Base-by-base conservation (phyloP, 1,140 invertebrate species). In the Centruroides vittatus region DNA sequence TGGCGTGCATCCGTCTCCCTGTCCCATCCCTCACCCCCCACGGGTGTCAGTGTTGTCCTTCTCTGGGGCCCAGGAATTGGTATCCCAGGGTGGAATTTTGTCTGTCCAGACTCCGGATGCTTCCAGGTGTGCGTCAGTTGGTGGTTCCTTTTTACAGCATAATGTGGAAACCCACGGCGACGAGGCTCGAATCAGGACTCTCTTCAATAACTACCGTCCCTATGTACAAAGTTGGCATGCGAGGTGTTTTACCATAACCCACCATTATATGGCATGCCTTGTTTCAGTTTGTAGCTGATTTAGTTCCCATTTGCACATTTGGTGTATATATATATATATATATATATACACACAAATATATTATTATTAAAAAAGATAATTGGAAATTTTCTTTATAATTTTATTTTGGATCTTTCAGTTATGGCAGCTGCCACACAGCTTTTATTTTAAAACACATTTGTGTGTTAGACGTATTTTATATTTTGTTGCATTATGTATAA, bases 161-260 rank as follows among this genome's bases (percentile, higher is more conserved):
- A 6, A 41, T 8, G 41, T 41, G 41, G 41, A 62, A 51, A 58
- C 53, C 53, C 53, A 59, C 55, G 52, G 52, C 58, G 47, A 55
- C 55, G 56, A 56, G 56, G 59, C 58, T 62, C 59, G 61, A 57
- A 62, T 41, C 41, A 41, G 41, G 61, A 58, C 57, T 57, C 47
- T 62, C 57, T 59, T 55, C 56, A 58, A 59, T 62, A 57, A 59
- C 59, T 59, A 62, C 61, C 61, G 61, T 62, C 61, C 61, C 61
- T 62, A 41, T 62, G 61, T 62, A 59, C 61, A 62, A 58, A 62
- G 61, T 58, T 62, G 61, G 61, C 61, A 62, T 62, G 61, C 61
- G 61, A 53, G 59, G 63, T 61, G 57, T 64, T 57, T 65, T 62
- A 41, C 41, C 41, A 41, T 41, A 41, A 41, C 41, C 41, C 41